Percentiles rank a stretch among this genome's conserved stretches.
These are phyloP conservation scores for Epinephelus cyanopodus DNA, from an alignment of 2,113 vertebrate species.

Conservation along the genomic window DNA sequence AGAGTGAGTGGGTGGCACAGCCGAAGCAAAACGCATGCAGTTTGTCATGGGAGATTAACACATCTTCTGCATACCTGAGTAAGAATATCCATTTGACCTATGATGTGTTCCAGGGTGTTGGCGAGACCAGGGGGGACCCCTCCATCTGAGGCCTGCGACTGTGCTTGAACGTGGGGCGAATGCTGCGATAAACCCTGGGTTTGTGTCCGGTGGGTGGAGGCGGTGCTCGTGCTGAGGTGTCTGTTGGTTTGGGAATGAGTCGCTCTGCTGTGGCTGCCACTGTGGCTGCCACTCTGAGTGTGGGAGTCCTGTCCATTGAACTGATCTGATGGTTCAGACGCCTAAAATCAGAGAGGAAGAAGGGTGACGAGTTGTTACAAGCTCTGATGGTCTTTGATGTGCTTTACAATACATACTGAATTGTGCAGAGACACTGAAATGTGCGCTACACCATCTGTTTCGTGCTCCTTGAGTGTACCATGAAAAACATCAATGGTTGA, in stretches of 20 bases:
- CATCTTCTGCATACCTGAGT: constrained; percentile 89
- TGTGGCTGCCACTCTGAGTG: constrained; percentile 39
- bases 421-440: not conserved
- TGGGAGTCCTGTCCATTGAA: constrained; percentile 67
- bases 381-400: not conserved
- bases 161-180: constrained; percentile 32
- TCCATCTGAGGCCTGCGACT: constrained; percentile 59
- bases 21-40: constrained; percentile 32
- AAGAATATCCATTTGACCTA: constrained; percentile 93
- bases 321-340: constrained; percentile 51
- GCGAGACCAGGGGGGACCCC: constrained; percentile 80
- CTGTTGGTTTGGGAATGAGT: constrained; percentile 39
- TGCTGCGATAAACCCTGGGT: constrained; percentile 21
- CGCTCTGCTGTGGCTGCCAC: constrained; percentile 39
- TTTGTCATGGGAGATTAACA: constrained; percentile 48
- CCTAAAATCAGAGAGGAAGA: constrained; percentile 53
- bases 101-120: constrained; percentile 93
- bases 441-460: not conserved
- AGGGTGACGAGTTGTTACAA: constrained; percentile 8
- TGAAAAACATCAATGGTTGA: not conserved
- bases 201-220: constrained; percentile 61
- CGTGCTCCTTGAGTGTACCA: not conserved
- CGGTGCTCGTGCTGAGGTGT: constrained; percentile 33
- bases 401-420: not conserved
- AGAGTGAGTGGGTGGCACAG: constrained; percentile 47